A percentile compares a stretch with the other conserved stretches of the same genome.
These are phyloP conservation scores for Saguinus midas DNA, from an alignment of 2,113 vertebrate species.

Conservation along the genomic window DNA sequence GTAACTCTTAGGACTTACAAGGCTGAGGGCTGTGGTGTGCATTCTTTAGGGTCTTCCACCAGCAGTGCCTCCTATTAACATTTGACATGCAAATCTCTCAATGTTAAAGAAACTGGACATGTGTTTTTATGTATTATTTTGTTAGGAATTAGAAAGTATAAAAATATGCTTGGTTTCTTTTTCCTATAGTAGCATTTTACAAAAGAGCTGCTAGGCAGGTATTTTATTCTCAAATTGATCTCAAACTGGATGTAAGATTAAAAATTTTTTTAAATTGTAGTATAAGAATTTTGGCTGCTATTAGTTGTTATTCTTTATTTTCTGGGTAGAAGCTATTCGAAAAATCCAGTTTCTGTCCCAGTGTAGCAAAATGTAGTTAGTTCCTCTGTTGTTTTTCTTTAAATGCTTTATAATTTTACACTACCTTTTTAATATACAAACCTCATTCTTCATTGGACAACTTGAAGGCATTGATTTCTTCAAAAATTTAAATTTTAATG, in stretches of 20 bases:
- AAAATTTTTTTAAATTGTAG: slow-evolving; percentile 73
- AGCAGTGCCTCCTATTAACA: slow-evolving; percentile 82
- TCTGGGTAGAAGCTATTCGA: slow-evolving; percentile 61
- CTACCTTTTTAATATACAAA: slow-evolving; percentile 75
- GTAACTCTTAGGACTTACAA: slow-evolving; percentile 69
- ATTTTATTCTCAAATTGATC: slow-evolving; percentile 75
- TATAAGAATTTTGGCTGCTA: slow-evolving; percentile 67
- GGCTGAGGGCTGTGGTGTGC: slow-evolving; percentile 79
- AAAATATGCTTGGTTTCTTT: slow-evolving; percentile 68
- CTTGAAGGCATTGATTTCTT: slow-evolving; percentile 75
- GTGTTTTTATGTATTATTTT: slow-evolving; percentile 72
- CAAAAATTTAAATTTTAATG: slow-evolving; percentile 56
- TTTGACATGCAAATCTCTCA: slow-evolving; percentile 76
- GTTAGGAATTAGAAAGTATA: slow-evolving; percentile 66
- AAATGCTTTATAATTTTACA: slow-evolving; percentile 68
- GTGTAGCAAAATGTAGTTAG: slow-evolving; percentile 75
- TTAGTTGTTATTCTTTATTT: slow-evolving; percentile 59
- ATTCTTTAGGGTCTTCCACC: slow-evolving; percentile 82
- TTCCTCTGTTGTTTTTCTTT: slow-evolving; percentile 68
- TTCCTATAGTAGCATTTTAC: slow-evolving; percentile 73
- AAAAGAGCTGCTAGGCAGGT: slow-evolving; percentile 81
- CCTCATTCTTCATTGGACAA: slow-evolving; percentile 80
- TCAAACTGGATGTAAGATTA: slow-evolving; percentile 82
- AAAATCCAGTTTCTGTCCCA: slow-evolving; percentile 72
- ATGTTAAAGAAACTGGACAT: slow-evolving; percentile 81